These are phyloP conservation scores for Andrena praecox DNA, from an alignment of 2,888 invertebrate species.

Conservation along the genomic window DNA sequence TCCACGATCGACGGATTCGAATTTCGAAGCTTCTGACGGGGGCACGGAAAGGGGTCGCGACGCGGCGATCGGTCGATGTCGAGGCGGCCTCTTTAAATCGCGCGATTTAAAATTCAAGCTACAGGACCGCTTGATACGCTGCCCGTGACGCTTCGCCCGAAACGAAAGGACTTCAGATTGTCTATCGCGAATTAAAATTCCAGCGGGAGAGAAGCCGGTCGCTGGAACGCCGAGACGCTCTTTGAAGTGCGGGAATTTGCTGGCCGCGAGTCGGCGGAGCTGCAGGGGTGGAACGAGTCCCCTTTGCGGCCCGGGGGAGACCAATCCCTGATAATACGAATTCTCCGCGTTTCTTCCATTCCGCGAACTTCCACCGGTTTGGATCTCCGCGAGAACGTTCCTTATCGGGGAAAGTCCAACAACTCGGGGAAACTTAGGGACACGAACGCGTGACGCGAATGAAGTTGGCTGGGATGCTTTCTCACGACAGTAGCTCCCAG, in stretches of 20 bases:
- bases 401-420: neutral
- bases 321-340: slow-evolving; percentile 44
- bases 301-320: neutral
- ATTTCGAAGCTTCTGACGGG: neutral
- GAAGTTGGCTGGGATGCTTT: neutral
- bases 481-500: neutral
- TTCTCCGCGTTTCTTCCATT: slow-evolving; percentile 46
- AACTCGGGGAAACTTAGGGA: slow-evolving; percentile 10
- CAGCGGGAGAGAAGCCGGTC: neutral
- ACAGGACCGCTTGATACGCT: slow-evolving; percentile 23
- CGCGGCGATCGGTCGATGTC: slow-evolving; percentile 37
- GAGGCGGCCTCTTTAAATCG: slow-evolving; percentile 39
- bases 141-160: slow-evolving; percentile 11
- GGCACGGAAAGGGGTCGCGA: neutral
- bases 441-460: slow-evolving; percentile 3
- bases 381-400: neutral
- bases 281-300: neutral
- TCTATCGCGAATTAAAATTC: slow-evolving; percentile 29
- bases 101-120: slow-evolving; percentile 16
- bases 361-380: slow-evolving; percentile 2
- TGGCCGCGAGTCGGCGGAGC: neutral
- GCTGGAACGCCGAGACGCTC: neutral
- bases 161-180: neutral
- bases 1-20: slow-evolving; percentile 21
- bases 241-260: slow-evolving; percentile 29